These are phyloP conservation scores for Lobophora halterata DNA, from an alignment of 2,888 invertebrate species.

Conservation along the genomic window DNA sequence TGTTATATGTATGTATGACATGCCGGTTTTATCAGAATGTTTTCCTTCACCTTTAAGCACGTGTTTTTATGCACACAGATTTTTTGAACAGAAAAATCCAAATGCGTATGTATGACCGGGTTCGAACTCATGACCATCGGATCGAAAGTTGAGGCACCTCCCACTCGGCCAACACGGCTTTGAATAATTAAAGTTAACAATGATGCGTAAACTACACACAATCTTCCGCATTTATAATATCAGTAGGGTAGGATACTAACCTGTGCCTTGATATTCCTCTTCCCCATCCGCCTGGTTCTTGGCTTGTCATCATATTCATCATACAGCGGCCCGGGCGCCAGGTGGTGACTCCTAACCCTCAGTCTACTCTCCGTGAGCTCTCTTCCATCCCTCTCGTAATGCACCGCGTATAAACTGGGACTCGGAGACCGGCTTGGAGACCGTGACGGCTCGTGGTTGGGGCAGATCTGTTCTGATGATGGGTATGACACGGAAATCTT, in stretches of 20 bases:
- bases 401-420: conserved; percentile 82
- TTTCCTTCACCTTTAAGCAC: too few relatives aligned
- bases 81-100: too few relatives aligned
- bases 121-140: too few relatives aligned
- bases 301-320: conserved; percentile 74
- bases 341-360: conserved; percentile 75
- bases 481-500: conserved; percentile 94
- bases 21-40: too few relatives aligned
- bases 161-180: too few relatives aligned
- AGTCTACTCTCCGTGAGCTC: conserved; percentile 83
- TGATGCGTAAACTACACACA: too few relatives aligned
- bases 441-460: conserved; percentile 62
- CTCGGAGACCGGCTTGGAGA: conserved; percentile 66
- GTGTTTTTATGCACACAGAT: too few relatives aligned
- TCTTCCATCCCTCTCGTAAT: conserved; percentile 84
- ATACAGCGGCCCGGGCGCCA: conserved; percentile 71
- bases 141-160: too few relatives aligned
- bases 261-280: conserved; percentile 94
- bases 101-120: too few relatives aligned
- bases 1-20: too few relatives aligned
- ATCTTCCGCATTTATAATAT: too few relatives aligned
- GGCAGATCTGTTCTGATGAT: conserved; percentile 86
- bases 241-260: too few relatives aligned
- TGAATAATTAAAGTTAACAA: not conserved
- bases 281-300: conserved; percentile 87